Conservation (phyloP, 1,140 invertebrate species). For the Teleogryllus occipitalis region DNA sequence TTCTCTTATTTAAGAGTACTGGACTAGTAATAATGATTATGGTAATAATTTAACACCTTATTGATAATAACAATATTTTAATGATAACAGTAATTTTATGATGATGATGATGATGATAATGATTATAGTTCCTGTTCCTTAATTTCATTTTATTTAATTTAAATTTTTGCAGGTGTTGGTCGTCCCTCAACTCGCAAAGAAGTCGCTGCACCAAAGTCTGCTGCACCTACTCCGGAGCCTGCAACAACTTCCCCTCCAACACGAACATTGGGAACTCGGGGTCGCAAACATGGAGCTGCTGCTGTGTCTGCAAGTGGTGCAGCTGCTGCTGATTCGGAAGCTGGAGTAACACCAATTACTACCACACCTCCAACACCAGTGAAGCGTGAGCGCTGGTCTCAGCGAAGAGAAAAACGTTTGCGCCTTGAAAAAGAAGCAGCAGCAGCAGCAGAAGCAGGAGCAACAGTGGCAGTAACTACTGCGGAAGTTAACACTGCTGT, state of each 20-base stretch:
- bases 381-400: slow-evolving; percentile 34
- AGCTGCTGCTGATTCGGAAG: background rate
- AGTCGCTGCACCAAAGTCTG: background rate
- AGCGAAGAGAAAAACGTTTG: slow-evolving; percentile 36
- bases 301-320: background rate
- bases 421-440: slow-evolving; percentile 19
- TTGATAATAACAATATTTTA: no score
- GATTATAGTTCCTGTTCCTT: no score
- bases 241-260: background rate
- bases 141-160: background rate
- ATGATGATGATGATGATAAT: no score
- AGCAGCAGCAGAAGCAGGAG: background rate
- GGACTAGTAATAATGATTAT: no score
- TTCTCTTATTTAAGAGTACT: no score
- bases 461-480: no score
- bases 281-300: background rate
- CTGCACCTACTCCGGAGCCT: background rate
- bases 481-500: no score
- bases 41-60: no score
- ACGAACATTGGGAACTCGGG: background rate
- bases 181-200: background rate
- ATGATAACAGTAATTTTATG: no score
- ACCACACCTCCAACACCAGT: background rate
- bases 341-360: background rate
- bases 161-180: background rate